phyloP scores from a whole-genome alignment of 2,113 vertebrate genomes.

The Rhombomys opimus region DNA sequence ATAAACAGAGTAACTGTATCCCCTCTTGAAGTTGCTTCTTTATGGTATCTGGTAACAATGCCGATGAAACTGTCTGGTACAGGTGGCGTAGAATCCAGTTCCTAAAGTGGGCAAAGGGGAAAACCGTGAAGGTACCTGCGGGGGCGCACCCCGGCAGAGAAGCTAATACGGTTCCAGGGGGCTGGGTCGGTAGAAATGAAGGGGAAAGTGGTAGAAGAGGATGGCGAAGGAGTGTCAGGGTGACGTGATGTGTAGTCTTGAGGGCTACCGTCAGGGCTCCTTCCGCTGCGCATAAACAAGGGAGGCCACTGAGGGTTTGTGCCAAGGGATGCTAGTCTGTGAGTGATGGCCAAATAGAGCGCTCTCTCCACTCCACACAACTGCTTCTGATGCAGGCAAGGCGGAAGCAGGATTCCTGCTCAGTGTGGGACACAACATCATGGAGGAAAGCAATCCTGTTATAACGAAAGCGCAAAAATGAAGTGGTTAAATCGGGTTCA shows the following conservation, averaged over 20 bases:
- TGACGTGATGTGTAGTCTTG: background rate
- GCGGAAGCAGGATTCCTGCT: background rate
- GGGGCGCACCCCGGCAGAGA: background rate
- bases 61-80: background rate
- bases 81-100: background rate
- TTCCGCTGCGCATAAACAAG: background rate
- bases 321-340: background rate
- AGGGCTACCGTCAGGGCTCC: background rate
- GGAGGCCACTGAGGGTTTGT: background rate
- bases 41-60: background rate
- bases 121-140: background rate
- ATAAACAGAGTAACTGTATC: background rate
- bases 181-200: background rate
- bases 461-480: background rate
- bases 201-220: background rate
- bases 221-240: background rate
- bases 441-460: background rate
- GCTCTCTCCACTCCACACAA: background rate
- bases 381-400: background rate
- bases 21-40: background rate
- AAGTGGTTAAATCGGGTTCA: background rate
- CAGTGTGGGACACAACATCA: background rate
- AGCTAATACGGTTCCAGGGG: background rate
- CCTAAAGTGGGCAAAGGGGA: background rate
- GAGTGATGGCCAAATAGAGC: background rate